These are phyloP conservation scores for Anguilla japonica DNA, from an alignment of 2,113 vertebrate species.

Conservation along the genomic window DNA sequence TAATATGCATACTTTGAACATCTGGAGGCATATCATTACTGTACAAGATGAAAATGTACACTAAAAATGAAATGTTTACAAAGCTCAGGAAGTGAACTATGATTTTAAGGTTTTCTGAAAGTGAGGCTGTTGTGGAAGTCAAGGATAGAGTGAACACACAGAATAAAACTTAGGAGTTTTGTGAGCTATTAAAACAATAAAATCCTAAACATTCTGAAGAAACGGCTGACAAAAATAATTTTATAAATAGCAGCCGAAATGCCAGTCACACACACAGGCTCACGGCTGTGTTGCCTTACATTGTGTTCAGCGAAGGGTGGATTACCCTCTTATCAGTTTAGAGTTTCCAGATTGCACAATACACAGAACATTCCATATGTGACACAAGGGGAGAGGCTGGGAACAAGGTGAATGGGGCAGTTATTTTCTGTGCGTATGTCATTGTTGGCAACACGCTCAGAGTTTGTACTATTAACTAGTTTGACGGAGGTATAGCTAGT, in stretches of 20 bases:
- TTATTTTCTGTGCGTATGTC: neutral
- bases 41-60: too few relatives aligned
- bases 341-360: neutral
- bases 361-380: neutral
- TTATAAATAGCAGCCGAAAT: neutral
- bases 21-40: too few relatives aligned
- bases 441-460: neutral
- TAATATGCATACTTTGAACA: too few relatives aligned
- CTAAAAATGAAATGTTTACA: too few relatives aligned
- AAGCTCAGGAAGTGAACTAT: too few relatives aligned
- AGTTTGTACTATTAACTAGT: too few relatives aligned
- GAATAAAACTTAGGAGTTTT: neutral
- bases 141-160: neutral
- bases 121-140: neutral
- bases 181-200: neutral
- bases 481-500: too few relatives aligned
- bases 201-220: neutral
- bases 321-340: neutral
- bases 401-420: neutral
- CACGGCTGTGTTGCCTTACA: neutral
- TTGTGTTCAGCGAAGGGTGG: neutral
- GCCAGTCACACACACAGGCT: neutral
- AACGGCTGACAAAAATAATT: neutral
- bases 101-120: neutral
- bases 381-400: neutral